phyloP scores from a whole-genome alignment of 2,113 vertebrate species.

The Ardeotis arabs region DNA sequence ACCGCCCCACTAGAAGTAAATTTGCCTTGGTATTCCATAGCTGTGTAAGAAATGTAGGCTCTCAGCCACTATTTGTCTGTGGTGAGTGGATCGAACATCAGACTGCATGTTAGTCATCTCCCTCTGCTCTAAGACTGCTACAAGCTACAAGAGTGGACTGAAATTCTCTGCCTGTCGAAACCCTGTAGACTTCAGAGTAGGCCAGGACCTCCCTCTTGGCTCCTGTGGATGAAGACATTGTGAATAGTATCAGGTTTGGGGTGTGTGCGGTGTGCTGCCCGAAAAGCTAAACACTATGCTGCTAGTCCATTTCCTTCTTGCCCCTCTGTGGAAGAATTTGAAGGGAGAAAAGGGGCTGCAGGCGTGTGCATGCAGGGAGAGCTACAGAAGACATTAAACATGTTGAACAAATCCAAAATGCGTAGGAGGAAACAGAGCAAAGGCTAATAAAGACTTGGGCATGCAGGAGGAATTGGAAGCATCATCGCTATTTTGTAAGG shows the following conservation, averaged over 20 bases:
- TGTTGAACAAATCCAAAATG: background rate
- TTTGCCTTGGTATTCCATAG: background rate
- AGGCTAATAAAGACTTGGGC: background rate
- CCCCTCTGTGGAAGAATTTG: background rate
- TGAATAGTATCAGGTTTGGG: background rate
- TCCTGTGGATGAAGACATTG: background rate
- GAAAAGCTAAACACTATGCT: background rate
- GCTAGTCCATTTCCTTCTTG: background rate
- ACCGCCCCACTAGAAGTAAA: background rate
- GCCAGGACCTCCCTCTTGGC: background rate
- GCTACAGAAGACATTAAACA: background rate
- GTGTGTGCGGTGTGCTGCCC: background rate
- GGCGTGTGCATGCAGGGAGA: background rate
- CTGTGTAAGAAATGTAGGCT: background rate
- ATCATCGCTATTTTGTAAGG: constrained; percentile 4
- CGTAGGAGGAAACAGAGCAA: constrained; percentile 1
- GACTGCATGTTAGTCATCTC: background rate
- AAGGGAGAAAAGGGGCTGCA: background rate
- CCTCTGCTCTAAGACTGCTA: background rate
- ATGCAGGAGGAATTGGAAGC: constrained; percentile 17
- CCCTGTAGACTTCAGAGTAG: background rate
- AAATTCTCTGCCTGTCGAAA: background rate
- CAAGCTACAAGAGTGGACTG: background rate
- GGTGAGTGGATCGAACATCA: background rate
- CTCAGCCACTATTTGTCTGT: background rate